A percentile compares a stretch with the other conserved stretches of the same genome.
Evolutionary conservation across 1,140 invertebrate species (phyloP).

Genomic region (Euschistus heros): DNA sequence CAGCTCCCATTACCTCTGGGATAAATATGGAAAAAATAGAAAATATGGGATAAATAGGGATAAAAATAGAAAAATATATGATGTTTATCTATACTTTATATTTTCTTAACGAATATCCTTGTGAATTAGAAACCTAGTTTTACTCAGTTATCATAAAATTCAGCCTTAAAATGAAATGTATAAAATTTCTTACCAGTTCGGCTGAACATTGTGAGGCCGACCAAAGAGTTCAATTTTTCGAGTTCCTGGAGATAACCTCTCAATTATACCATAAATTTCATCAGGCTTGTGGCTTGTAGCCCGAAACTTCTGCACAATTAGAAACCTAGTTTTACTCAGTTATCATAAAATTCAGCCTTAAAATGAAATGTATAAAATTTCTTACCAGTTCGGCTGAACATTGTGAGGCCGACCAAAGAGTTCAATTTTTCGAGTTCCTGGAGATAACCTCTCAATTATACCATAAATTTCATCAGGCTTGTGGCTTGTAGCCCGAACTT

Average conservation of each 20-base stretch:
- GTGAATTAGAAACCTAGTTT: too few relatives aligned
- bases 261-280: slow-evolving; percentile 92
- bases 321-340: too few relatives aligned
- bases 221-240: slow-evolving; percentile 97
- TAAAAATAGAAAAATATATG: too few relatives aligned
- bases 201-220: slow-evolving; percentile 92
- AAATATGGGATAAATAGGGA: too few relatives aligned
- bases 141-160: too few relatives aligned
- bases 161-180: too few relatives aligned
- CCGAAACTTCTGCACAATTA: slow-evolving; percentile 94
- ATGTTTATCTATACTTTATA: too few relatives aligned
- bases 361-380: too few relatives aligned
- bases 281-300: slow-evolving; percentile 97
- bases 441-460: slow-evolving; percentile 74
- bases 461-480: slow-evolving; percentile 98
- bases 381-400: slow-evolving; percentile 92
- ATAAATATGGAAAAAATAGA: too few relatives aligned
- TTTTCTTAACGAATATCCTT: too few relatives aligned
- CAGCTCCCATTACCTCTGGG: too few relatives aligned
- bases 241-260: slow-evolving; percentile 78
- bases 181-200: slow-evolving; percentile 78
- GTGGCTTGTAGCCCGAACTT: slow-evolving; percentile 93
- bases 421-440: slow-evolving; percentile 93
- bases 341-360: too few relatives aligned
- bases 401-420: slow-evolving; percentile 95